phyloP scores from a whole-genome alignment of 2,797 vertebrate genomes.

The Fistularia tabacaria region DNA sequence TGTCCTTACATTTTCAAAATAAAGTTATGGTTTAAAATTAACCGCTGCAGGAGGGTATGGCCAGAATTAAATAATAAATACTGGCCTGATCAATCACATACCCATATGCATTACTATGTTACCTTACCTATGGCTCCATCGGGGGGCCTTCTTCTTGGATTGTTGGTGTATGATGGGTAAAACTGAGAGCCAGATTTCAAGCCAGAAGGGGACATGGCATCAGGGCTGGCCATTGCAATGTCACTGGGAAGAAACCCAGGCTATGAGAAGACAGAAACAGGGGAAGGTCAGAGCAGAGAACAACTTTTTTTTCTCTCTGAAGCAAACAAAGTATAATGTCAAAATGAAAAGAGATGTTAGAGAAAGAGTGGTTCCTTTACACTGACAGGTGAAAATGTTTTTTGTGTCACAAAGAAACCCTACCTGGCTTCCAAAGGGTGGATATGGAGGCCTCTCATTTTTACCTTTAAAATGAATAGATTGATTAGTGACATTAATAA shows the following conservation, averaged over 20 bases:
- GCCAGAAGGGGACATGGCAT: conserved; percentile 90
- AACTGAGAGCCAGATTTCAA: conserved; percentile 88
- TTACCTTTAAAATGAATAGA: conserved; percentile 78
- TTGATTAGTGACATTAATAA: conserved; percentile 11
- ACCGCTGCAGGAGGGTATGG: background rate
- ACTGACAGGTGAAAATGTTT: background rate
- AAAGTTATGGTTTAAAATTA: background rate
- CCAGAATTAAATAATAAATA: background rate
- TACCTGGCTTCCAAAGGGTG: conserved; percentile 86
- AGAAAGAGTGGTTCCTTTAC: conserved; percentile 31
- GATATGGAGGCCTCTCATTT: conserved; percentile 83
- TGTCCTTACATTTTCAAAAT: background rate
- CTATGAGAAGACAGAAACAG: conserved; percentile 62
- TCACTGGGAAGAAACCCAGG: conserved; percentile 88
- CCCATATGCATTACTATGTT: background rate
- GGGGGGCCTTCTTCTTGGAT: conserved; percentile 88
- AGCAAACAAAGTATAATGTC: conserved; percentile 23
- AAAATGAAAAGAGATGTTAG: conserved; percentile 48
- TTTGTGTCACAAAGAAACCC: conserved; percentile 18
- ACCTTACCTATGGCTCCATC: conserved; percentile 86
- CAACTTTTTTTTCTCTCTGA: conserved; percentile 9
- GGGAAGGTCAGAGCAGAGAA: too few relatives aligned
- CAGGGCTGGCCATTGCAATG: conserved; percentile 86
- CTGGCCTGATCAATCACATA: background rate
- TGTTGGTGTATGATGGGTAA: conserved; percentile 86